Evolutionary conservation across 2,888 invertebrate species (phyloP), one percentile per base, ranked within the genome.

Genomic region (Cistogaster globosa): DNA sequence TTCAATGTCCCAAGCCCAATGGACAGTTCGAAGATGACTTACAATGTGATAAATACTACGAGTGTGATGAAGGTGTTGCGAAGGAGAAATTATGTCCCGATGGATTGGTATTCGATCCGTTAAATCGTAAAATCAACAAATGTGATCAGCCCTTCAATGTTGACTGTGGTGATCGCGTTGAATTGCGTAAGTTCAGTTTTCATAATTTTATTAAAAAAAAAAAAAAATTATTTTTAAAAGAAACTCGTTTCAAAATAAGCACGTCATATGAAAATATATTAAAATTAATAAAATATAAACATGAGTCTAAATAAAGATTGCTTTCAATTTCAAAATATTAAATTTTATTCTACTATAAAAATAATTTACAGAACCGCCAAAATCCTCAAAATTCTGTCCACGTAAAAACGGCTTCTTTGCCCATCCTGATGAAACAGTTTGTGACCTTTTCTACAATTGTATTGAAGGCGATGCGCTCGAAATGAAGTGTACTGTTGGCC

Each of bases 71-170:
- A 87, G 96, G 96, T 7, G 93, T 93, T 0, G 94, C 96, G 45
- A 95, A 93, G 87, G 95, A 95, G 88, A 97, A 97, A 92, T 93
- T 97, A 5, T 98, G 98, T 90, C 96, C 97, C 7, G 98, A 98
- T 91, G 98, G 98, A 83, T 94, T 98, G 51, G 97, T 98, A 68
- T 98, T 97, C 92, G 97, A 98, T 93, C 96, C 95, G 0, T 93
- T 95, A 87, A 97, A 96, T 92, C 95, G 97, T 89, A 97, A 97
- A 93, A 94, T 96, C 91, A 97, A 97, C 94, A 97, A 97, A 91
- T 98, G 98, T 91, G 98, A 98, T 93, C 97, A 97, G 91, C 96
- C 97, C 90, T 97, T 97, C 95, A 97, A 97, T 90, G 97, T 97
- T 22, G 97, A 97, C 91, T 98, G 98, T 90, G 97, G 96, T 71